Percentiles rank a stretch among this genome's conserved stretches.
phyloP scores from a whole-genome alignment of 2,888 invertebrate species.

The Drepana falcataria region DNA sequence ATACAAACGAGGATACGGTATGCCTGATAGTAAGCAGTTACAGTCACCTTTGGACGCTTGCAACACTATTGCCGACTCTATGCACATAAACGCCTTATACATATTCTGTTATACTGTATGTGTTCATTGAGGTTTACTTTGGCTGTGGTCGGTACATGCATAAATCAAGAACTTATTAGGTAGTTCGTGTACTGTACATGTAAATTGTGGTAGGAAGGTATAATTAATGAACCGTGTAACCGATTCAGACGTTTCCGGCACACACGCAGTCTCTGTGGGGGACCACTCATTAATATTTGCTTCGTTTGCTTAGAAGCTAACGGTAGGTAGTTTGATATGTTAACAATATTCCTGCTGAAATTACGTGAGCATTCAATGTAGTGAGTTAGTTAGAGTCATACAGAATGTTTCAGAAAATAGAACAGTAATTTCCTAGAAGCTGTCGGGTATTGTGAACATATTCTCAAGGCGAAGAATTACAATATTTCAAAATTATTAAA shows the following conservation, averaged over 20 bases:
- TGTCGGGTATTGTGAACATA: too few species aligned
- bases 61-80: too few species aligned
- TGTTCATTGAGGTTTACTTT: too few species aligned
- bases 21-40: too few species aligned
- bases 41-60: too few species aligned
- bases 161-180: not conserved
- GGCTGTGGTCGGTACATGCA: not conserved
- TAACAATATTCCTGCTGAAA: conserved; percentile 7
- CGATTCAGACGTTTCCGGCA: conserved; percentile 21
- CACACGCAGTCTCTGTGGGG: conserved; percentile 25
- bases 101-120: too few species aligned
- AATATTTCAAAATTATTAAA: too few species aligned
- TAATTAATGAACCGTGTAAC: conserved; percentile 27
- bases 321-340: conserved; percentile 7
- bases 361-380: not conserved
- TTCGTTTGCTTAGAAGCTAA: conserved; percentile 4
- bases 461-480: too few species aligned
- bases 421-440: too few species aligned
- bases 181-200: not conserved
- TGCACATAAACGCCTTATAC: too few species aligned
- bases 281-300: conserved; percentile 33
- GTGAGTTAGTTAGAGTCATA: not conserved
- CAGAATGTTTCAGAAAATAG: too few species aligned
- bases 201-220: conserved; percentile 7
- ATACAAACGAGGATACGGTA: too few species aligned